phyloP scores from a whole-genome alignment of 1,140 invertebrate genomes.

The Drosophila arizonae region DNA sequence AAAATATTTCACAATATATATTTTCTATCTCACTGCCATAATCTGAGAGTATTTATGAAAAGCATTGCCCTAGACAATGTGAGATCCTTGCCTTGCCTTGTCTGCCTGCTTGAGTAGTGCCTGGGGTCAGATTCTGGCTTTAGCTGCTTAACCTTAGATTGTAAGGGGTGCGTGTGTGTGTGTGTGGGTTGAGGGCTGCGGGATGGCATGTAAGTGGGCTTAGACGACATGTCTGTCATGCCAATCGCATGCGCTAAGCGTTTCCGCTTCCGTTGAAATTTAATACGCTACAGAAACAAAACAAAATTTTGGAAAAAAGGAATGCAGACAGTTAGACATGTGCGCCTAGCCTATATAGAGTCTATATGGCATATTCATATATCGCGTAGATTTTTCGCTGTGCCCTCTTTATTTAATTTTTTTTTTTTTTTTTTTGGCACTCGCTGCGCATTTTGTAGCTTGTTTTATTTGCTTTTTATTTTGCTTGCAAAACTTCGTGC shows the following conservation, averaged over 20 bases:
- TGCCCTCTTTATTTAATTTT: constrained; percentile 21
- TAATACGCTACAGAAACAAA: constrained; percentile 18
- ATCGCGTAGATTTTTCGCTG: neutral
- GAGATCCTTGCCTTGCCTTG: neutral
- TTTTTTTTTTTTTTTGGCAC: constrained; percentile 29
- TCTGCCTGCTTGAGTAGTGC: neutral
- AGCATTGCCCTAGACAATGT: neutral
- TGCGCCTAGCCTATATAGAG: constrained; percentile 1
- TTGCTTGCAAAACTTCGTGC: constrained; percentile 38
- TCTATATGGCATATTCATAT: neutral
- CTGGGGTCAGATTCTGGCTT: constrained; percentile 17
- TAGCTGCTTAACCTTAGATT: neutral
- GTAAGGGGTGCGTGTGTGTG: too few species aligned
- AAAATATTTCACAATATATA: too few species aligned
- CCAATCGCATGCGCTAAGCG: constrained; percentile 20
- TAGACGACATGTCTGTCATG: constrained; percentile 20
- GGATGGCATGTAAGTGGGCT: neutral
- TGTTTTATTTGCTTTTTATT: constrained; percentile 4
- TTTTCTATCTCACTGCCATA: too few species aligned
- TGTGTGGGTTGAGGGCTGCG: neutral
- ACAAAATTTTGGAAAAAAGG: too few species aligned
- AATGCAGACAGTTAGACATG: constrained; percentile 4
- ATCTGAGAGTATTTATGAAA: neutral
- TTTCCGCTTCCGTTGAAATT: constrained; percentile 48
- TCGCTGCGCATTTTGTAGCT: constrained; percentile 7